Base-by-base conservation (phyloP, 2,888 invertebrate species). In the Leptopterna dolabrata region DNA sequence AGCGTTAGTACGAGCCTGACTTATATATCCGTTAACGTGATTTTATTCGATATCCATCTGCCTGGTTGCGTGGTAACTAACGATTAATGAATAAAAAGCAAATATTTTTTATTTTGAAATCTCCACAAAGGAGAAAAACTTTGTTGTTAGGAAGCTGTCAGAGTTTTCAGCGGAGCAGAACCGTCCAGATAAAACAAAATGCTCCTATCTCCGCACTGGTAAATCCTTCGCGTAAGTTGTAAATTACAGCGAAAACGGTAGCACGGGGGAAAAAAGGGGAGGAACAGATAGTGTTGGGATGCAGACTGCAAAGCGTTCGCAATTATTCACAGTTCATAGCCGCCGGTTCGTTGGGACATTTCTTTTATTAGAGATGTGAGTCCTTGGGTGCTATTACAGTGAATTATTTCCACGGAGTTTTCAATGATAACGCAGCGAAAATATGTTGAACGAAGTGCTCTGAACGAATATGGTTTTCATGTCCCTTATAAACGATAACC, bases 291-390 rank as follows among this genome's bases (percentile, higher is more conserved):
- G 63, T 63, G 63, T 19, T 63, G 24, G 63, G 24, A 63, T 63
- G 63, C 63, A 63, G 63, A 63, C 63, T 63, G 27, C 19, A 27
- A 24, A 63, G 63, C 63, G 2, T n/a, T 24, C 63, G 63, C 63
- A 63, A 63, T 63, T 63, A 63, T 63, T 63, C 63, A 63, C 63
- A 63, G 63, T 63, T 63, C 63, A 63, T 63, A 63, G 63, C 63
- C 3, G 63, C n/a, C 24, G 63, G 63, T 63, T 63, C 24, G 24
- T 19, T 24, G 24, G 24, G 19, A 24, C 24, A 11, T 4, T 24
- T 63, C 55, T 55, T 55, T n/a, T n/a, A n/a, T 55, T n/a, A n/a
- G 55, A 55, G n/a, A 55, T 55, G 55, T 55, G 19, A 55, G 55
- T 16, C 55, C 51, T 51, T 3, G 3, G 24, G 16, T 24, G 63